These are phyloP conservation scores for Amiota minor DNA, from an alignment of 2,888 invertebrate species.

Conservation along the genomic window DNA sequence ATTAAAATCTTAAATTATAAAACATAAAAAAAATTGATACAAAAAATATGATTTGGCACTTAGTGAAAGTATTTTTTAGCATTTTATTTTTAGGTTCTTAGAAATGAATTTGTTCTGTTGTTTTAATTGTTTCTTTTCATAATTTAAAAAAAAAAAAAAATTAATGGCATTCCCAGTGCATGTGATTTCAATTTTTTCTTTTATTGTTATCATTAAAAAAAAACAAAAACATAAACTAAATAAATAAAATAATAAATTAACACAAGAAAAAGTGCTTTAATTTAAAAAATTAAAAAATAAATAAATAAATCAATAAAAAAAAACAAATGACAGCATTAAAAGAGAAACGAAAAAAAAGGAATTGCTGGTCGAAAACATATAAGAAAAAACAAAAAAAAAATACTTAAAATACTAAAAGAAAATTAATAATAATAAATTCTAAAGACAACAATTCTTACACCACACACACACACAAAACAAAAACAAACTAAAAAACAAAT, in stretches of 20 bases:
- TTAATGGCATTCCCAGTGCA: conserved; percentile 24
- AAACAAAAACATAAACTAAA: neutral
- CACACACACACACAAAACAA: conserved; percentile 53
- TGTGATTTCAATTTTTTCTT: conserved; percentile 5
- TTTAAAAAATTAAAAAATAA: conserved; percentile 29
- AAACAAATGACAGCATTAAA: too few species aligned
- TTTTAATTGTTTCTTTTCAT: conserved; percentile 35
- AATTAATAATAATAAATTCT: neutral
- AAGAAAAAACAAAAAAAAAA: conserved; percentile 8
- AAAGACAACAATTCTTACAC: conserved; percentile 21
- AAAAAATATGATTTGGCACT: conserved; percentile 29
- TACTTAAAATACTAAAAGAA: neutral
- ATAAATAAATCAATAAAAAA: conserved; percentile 5
- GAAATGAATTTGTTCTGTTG: conserved; percentile 33
- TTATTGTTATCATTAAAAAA: neutral
- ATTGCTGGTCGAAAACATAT: conserved; percentile 15
- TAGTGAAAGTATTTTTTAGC: conserved; percentile 11
- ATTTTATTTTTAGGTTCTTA: conserved; percentile 36
- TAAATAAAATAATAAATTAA: conserved; percentile 17
- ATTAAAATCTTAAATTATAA: conserved; percentile 30
- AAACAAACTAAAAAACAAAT: conserved; percentile 39
- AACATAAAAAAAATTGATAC: conserved; percentile 20
- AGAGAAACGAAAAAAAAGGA: too few species aligned
- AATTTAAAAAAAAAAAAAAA: conserved; percentile 7
- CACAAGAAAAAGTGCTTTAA: conserved; percentile 39